Base-by-base conservation (phyloP, 2,888 invertebrate species). In the Portevinia maculata region DNA sequence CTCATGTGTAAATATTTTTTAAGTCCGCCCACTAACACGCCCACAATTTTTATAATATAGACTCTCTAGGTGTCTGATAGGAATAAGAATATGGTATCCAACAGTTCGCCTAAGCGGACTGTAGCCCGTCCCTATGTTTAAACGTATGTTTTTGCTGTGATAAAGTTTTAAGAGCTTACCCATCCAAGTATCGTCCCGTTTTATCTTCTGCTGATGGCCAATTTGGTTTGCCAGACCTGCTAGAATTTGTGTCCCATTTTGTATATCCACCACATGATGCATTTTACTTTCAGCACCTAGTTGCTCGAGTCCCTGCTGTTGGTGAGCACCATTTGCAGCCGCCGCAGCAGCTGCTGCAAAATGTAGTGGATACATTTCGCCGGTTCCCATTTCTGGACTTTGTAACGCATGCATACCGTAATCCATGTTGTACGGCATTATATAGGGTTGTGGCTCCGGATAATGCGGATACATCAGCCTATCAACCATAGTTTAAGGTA, bases 371-470 rank as follows among this genome's bases (percentile, higher is more conserved):
- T 89, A 90, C 86, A 90, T 88, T 7, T 90, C 90, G 0, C 87
- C 88, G 0, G 88, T 84, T 17, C 84, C 86, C 1, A 90, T 84
- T 3, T 90, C 89, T 1, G 87, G 86, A 0, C 87, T 87, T 46
- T 87, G 88, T 34, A 86, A 79, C 21, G 87, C 86, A 44, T 86
- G 87, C 84, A 90, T 86, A 0, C 88, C 88, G 65, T 90, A 90
- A 70, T 91, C 91, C 89, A 91, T 89, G 69, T 88, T 89, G 32
- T 91, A 91, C 28, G 91, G 91, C 89, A 91, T 90, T 87, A 90
- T 88, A 52, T 89, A 89, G 0, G 90, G 90, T 13, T 89, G 86
- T 50, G 89, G 89, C 57, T 90, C 90, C 9, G 89, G 90, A 60
- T 87, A 90, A 52, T 89, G 91, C 28, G 85, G 74, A 15, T 88